Evolutionary conservation across 2,888 invertebrate species (phyloP).

Genomic region (Drosophila sordidula): DNA sequence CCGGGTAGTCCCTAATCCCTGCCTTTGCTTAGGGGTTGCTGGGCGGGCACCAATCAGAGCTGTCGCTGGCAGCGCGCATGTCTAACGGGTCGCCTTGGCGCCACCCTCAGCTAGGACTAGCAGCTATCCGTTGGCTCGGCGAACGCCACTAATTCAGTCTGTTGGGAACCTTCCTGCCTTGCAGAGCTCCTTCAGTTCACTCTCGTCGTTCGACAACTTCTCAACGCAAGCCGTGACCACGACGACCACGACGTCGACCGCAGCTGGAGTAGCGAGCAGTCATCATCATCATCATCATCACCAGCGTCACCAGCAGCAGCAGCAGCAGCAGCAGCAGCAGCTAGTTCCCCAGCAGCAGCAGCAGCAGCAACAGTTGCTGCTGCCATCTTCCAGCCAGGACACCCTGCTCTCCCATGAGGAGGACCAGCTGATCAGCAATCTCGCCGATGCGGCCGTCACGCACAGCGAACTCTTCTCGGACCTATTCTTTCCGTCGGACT

Average conservation of each 20-base stretch:
- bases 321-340: constrained; percentile 67
- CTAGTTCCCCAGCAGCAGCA: constrained; percentile 60
- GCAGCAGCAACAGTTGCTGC: constrained; percentile 67
- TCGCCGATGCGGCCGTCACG: constrained; percentile 78
- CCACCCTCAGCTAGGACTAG: constrained; percentile 52
- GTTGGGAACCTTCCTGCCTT: constrained; percentile 67
- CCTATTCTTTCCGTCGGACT: constrained; percentile 84
- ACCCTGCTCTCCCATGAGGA: constrained; percentile 78
- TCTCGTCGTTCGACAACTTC: constrained; percentile 85
- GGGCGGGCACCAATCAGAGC: constrained; percentile 58
- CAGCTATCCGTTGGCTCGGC: constrained; percentile 8
- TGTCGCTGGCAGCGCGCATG: constrained; percentile 59
- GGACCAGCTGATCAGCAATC: constrained; percentile 78
- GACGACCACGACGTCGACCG: constrained; percentile 61
- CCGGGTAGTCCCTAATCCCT: too few species aligned
- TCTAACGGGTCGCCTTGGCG: constrained; percentile 42
- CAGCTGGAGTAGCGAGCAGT: constrained; percentile 46
- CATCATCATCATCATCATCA: constrained; percentile 58
- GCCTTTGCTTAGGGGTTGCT: constrained; percentile 73
- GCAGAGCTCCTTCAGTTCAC: constrained; percentile 85
- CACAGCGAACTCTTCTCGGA: constrained; percentile 83
- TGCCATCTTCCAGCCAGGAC: constrained; percentile 49
- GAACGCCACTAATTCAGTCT: constrained; percentile 67
- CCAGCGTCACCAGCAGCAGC: constrained; percentile 69
- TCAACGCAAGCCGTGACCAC: constrained; percentile 82